Percentiles rank a stretch among this genome's conserved stretches.
Conservation (phyloP, 2,113 vertebrate genomes). For the Chaenogobius annularis region DNA sequence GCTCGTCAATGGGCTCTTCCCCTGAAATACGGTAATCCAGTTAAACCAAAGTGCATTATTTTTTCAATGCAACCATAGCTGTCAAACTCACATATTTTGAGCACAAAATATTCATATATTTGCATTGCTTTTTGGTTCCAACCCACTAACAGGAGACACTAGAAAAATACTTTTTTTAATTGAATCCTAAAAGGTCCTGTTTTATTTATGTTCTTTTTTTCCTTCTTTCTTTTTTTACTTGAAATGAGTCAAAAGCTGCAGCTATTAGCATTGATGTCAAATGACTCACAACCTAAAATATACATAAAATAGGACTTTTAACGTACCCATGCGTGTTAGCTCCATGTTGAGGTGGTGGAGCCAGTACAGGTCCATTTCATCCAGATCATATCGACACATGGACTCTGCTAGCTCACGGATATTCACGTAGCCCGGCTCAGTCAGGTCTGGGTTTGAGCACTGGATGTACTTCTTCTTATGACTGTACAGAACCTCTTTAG, state of each 20-base stretch:
- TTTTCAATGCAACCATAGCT: no score
- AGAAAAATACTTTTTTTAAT: no score
- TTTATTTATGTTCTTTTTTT: no score
- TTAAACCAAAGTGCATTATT: background rate
- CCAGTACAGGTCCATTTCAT: constrained; percentile 94
- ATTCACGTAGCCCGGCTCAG: constrained; percentile 87
- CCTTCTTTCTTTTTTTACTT: no score
- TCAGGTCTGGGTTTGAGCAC: constrained; percentile 81
- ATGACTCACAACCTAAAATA: no score
- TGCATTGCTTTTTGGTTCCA: no score
- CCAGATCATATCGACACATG: constrained; percentile 94
- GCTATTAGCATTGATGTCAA: no score
- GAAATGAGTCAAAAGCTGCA: no score
- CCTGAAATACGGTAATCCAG: constrained; percentile 69
- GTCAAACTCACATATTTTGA: no score
- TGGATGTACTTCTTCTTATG: constrained; percentile 90
- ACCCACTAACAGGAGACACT: no score
- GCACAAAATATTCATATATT: no score
- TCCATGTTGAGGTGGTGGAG: constrained; percentile 87
- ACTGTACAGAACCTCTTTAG: constrained; percentile 85
- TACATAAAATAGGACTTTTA: background rate
- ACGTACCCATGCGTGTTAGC: constrained; percentile 87
- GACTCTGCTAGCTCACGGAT: constrained; percentile 90
- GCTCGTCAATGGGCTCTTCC: constrained; percentile 85
- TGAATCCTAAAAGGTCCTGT: no score